Conservation (phyloP, 2,888 invertebrate genomes). For the Meganola albula region DNA sequence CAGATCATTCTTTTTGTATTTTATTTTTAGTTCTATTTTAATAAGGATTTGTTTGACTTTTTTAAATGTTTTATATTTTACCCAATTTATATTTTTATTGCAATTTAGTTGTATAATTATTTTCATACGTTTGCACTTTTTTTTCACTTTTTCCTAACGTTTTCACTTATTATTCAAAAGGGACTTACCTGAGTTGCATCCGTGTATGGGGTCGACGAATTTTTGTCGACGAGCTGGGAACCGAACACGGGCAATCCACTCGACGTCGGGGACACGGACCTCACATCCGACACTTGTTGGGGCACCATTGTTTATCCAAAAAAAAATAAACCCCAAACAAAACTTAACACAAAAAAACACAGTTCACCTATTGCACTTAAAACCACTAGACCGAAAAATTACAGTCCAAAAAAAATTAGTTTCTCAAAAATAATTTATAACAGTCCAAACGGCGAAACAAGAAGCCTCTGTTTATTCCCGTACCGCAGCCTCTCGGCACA, state of each 20-base stretch:
- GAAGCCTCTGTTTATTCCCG: constrained; percentile 53
- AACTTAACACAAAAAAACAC: constrained; percentile 61
- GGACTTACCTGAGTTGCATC: constrained; percentile 96
- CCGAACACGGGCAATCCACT: constrained; percentile 88
- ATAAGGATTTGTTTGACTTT: too few relatives aligned
- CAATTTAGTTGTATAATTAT: constrained; percentile 7
- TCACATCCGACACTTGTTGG: constrained; percentile 80
- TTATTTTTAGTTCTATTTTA: too few relatives aligned
- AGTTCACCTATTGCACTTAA: constrained; percentile 71
- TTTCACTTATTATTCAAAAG: constrained; percentile 14
- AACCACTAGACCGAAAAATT: constrained; percentile 49
- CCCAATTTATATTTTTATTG: too few relatives aligned
- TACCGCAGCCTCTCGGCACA: constrained; percentile 66
- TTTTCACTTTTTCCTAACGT: not conserved
- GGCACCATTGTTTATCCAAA: constrained; percentile 82
- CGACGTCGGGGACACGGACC: constrained; percentile 78
- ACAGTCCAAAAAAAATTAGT: constrained; percentile 45
- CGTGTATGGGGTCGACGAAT: constrained; percentile 96
- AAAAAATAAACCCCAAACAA: constrained; percentile 45
- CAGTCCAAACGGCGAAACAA: constrained; percentile 56
- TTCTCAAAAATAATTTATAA: constrained; percentile 44
- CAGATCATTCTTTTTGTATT: too few relatives aligned
- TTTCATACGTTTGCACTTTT: constrained; percentile 6
- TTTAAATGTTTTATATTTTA: too few relatives aligned
- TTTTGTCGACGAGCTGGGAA: constrained; percentile 92